Evolutionary conservation across 1,140 invertebrate species (phyloP).

Genomic region (Penaeus vannamei): DNA sequence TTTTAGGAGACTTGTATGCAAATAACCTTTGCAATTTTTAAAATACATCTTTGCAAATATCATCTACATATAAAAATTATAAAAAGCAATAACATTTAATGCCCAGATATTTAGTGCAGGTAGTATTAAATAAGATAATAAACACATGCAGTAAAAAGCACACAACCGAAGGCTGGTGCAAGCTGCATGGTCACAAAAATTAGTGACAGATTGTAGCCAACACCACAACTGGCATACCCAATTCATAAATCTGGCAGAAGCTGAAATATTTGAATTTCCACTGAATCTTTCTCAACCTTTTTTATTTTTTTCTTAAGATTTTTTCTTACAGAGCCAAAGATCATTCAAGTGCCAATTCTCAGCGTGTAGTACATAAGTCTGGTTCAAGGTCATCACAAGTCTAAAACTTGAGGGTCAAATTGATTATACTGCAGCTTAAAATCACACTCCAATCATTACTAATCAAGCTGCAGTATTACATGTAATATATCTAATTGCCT

Average conservation of each 20-base stretch:
- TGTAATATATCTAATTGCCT: too few species aligned
- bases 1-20: conserved; percentile 4
- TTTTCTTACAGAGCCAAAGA: too few species aligned
- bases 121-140: conserved; percentile 15
- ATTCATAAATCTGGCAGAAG: conserved; percentile 42
- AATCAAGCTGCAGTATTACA: too few species aligned
- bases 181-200: too few species aligned
- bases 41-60: conserved; percentile 32
- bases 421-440: conserved; percentile 12
- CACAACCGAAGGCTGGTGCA: neutral
- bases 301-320: too few species aligned
- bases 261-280: conserved; percentile 44
- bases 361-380: conserved; percentile 35
- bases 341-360: neutral
- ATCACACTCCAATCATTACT: too few species aligned
- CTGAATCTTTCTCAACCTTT: conserved; percentile 31
- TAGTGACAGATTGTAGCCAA: conserved; percentile 12
- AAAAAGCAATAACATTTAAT: neutral
- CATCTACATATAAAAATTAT: neutral
- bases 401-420: conserved; percentile 37
- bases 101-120: conserved; percentile 12
- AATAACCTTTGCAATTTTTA: conserved; percentile 29
- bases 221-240: conserved; percentile 44
- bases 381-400: conserved; percentile 54
- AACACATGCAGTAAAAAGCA: neutral